Evolutionary conservation across 2,113 vertebrate genomes (phyloP).

Genomic region (Columba janthina): DNA sequence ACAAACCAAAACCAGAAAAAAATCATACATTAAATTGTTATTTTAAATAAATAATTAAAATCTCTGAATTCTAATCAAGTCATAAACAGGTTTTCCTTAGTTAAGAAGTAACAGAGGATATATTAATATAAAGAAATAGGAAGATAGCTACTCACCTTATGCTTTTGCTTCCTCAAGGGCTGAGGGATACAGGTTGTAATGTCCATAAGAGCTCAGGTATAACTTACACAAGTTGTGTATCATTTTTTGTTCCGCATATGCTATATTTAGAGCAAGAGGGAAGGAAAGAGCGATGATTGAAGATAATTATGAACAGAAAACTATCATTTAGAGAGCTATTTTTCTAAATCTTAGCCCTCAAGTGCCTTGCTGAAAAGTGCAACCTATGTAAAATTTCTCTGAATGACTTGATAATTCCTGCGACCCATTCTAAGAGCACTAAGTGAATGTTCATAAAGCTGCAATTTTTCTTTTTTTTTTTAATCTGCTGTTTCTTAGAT

Average conservation of each 20-base stretch:
- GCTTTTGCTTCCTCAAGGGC: neutral
- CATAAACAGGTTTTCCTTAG: neutral
- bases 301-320: neutral
- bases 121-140: neutral
- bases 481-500: neutral
- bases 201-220: neutral
- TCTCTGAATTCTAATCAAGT: neutral
- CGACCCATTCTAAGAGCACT: neutral
- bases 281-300: neutral
- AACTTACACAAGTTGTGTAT: neutral
- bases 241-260: neutral
- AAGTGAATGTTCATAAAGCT: neutral
- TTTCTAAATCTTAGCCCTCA: neutral
- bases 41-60: neutral
- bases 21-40: neutral
- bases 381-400: neutral
- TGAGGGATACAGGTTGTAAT: neutral
- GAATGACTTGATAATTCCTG: neutral
- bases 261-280: neutral
- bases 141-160: neutral
- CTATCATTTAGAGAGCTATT: neutral
- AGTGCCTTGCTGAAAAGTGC: neutral
- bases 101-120: neutral
- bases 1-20: neutral
- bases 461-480: neutral